Evolutionary conservation across 2,113 vertebrate species (phyloP).

Genomic region (Lontra canadensis): DNA sequence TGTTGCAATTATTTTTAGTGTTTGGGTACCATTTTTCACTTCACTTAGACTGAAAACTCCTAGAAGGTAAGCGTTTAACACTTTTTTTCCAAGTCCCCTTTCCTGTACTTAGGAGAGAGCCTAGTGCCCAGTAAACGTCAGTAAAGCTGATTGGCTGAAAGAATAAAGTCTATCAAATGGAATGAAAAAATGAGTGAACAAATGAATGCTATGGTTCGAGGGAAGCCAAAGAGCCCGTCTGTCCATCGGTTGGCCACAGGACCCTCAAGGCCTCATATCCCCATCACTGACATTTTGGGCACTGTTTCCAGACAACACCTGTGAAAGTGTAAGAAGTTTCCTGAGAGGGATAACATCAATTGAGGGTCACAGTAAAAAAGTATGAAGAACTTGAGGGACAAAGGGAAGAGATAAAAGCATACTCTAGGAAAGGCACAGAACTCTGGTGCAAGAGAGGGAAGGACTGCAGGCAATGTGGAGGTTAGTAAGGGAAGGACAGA

Average conservation of each 20-base stretch:
- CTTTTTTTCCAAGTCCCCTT: background rate
- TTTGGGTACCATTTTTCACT: slow-evolving; percentile 1
- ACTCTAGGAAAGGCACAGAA: background rate
- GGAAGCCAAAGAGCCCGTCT: background rate
- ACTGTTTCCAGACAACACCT: background rate
- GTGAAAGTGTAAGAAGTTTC: background rate
- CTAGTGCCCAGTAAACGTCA: background rate
- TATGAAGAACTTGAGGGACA: background rate
- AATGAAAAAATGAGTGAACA: background rate
- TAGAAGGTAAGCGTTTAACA: slow-evolving; percentile 13
- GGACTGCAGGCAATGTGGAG: background rate
- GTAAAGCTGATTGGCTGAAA: background rate
- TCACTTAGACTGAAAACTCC: slow-evolving; percentile 34
- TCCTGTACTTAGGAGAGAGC: background rate
- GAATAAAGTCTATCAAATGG: background rate
- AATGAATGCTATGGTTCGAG: background rate
- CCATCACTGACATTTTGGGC: background rate
- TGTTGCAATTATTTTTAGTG: slow-evolving; percentile 49
- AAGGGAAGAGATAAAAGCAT: background rate
- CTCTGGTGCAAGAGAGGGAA: background rate
- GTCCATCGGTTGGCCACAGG: background rate
- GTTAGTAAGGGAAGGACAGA: background rate
- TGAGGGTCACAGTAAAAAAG: background rate
- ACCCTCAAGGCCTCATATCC: background rate
- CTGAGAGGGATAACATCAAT: background rate